A percentile compares a stretch with the other conserved stretches of the same genome.
These are phyloP conservation scores for Melanostigma gelatinosum DNA, from an alignment of 2,113 vertebrate species.

Conservation along the genomic window DNA sequence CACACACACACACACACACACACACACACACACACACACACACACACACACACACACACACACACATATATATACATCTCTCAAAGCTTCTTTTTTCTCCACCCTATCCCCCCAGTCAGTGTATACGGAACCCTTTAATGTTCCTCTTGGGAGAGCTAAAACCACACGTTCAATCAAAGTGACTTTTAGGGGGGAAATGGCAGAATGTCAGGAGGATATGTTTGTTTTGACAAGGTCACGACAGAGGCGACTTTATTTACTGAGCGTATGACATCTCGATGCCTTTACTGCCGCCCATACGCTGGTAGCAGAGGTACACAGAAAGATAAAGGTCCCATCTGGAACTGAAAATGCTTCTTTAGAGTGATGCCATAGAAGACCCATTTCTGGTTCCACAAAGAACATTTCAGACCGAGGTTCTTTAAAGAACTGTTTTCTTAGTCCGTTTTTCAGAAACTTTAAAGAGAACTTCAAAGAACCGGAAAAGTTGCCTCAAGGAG, in stretches of 20 bases:
- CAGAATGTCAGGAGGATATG: constrained; percentile 59
- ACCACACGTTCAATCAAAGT: constrained; percentile 76
- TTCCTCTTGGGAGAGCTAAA: constrained; percentile 71
- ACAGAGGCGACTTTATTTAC: constrained; percentile 71
- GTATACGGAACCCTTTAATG: constrained; percentile 61
- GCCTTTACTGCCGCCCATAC: constrained; percentile 43
- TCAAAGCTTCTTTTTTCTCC: constrained; percentile 17
- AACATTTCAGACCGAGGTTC: neutral
- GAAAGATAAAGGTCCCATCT: neutral
- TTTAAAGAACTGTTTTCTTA: neutral
- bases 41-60: constrained; percentile 45
- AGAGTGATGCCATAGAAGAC: neutral
- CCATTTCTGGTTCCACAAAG: neutral
- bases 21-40: constrained; percentile 17
- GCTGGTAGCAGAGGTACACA: neutral
- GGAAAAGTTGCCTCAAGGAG: neutral
- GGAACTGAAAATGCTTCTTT: neutral
- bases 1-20: too few relatives aligned
- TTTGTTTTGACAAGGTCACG: constrained; percentile 78
- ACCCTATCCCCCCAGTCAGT: neutral
- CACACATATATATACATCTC: constrained; percentile 21
- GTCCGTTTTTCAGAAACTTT: too few relatives aligned
- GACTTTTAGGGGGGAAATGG: constrained; percentile 63
- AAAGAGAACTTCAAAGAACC: too few relatives aligned
- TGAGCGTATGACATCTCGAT: constrained; percentile 39